Evolutionary conservation across 2,888 invertebrate genomes (phyloP), one percentile per base, ranked within the genome.

Genomic region (Theristus sp.): DNA sequence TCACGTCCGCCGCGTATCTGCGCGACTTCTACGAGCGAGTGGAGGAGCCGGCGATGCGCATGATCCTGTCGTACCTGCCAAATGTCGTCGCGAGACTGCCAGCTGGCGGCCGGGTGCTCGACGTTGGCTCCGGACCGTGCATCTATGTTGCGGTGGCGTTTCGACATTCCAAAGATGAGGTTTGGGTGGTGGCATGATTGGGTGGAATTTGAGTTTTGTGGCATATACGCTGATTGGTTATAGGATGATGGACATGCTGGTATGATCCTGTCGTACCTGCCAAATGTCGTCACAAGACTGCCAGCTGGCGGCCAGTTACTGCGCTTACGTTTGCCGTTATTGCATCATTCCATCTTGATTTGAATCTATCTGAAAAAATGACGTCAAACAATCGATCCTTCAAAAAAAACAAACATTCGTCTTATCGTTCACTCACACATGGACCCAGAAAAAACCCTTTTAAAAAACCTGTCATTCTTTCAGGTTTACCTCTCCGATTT

Each of bases 21-120:
- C 57, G 47, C 1, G 60, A 58, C 26, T 60, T 60, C 30, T 60
- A 59, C 57, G 28, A 26, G 13, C 38, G 59, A 24, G n/a, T 27
- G 25, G 58, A 60, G 22, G 60, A 60, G 24, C 60, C 60, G n/a
- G 60, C 60, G 2, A 60, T 60, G 60, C 17, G 58, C 13, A 28
- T 10, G n/a, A 52, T 52, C 10, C 25, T 52, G 20, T 24, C 20
- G 17, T 24, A 22, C 52, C 52, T 52, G 13, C 52, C 52, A 13
- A 24, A 6, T 10, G 13, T 52, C 10, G 52, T 24, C 24, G 6
- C 24, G 6, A 10, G 52, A 24, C 6, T 58, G 24, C 59, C 59
- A 2, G 24, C 6, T 2, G 28, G 59, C 6, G 38, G 38, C 17
- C 53, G 59, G n/a, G 24, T 59, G 29, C 27, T 53, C 24, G 59